Evolutionary conservation across 2,888 invertebrate genomes (phyloP).

Genomic region (Habroteleia sp.): DNA sequence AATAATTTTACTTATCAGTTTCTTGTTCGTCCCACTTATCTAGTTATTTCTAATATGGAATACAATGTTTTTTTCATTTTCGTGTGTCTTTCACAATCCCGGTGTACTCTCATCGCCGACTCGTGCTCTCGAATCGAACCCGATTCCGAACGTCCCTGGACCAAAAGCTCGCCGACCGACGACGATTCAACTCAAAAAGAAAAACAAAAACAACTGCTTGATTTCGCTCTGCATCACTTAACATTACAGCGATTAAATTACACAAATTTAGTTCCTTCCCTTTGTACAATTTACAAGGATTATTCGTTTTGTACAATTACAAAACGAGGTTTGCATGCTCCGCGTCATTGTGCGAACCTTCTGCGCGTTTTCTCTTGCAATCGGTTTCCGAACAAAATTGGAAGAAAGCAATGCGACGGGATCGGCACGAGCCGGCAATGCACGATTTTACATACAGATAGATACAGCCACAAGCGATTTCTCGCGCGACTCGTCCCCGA

Average conservation of each 20-base stretch:
- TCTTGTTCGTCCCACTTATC: conserved; percentile 80
- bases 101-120: conserved; percentile 70
- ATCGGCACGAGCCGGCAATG: conserved; percentile 59
- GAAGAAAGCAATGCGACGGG: conserved; percentile 16
- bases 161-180: no score
- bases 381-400: conserved; percentile 10
- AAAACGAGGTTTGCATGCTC: no score
- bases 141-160: no score
- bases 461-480: conserved; percentile 61
- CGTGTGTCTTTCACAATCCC: conserved; percentile 66
- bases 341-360: no score
- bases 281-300: conserved; percentile 57
- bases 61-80: conserved; percentile 69
- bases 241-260: conserved; percentile 45
- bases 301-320: no score
- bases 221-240: no score
- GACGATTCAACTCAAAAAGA: no score
- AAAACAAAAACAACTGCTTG: no score
- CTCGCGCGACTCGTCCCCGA: no score
- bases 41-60: conserved; percentile 77
- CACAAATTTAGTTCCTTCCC: conserved; percentile 32
- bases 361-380: conserved; percentile 1
- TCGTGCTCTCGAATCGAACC: conserved; percentile 66
- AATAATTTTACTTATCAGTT: conserved; percentile 71
- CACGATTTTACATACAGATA: conserved; percentile 61